Evolutionary conservation across 2,888 invertebrate genomes (phyloP).

Genomic region (Tanypteryx hageni): DNA sequence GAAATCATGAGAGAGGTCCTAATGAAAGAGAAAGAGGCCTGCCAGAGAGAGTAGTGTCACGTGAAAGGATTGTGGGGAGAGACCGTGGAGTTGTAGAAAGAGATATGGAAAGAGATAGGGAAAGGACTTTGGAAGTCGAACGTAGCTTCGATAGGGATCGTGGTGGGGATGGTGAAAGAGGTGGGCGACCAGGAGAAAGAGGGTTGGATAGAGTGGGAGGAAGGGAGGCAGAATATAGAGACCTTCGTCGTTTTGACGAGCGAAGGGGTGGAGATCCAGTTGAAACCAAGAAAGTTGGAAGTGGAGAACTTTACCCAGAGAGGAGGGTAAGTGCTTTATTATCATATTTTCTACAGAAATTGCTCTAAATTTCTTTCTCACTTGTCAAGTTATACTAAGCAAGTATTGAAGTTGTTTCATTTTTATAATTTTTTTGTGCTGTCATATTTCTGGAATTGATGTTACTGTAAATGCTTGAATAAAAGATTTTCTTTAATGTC

Average conservation of each 20-base stretch:
- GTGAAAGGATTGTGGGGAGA: not conserved
- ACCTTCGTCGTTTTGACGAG: constrained; percentile 32
- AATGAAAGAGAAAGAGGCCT: not conserved
- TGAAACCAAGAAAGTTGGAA: not conserved
- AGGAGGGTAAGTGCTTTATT: constrained; percentile 43
- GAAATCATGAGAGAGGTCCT: constrained; percentile 30
- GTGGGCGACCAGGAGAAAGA: constrained; percentile 30
- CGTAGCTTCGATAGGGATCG: constrained; percentile 38
- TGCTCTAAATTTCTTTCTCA: no score
- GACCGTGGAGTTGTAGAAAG: not conserved
- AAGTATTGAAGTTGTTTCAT: not conserved
- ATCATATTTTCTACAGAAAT: not conserved
- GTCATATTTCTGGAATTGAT: not conserved
- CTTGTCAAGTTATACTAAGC: no score
- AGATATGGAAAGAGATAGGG: constrained; percentile 35
- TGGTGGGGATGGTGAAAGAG: constrained; percentile 1
- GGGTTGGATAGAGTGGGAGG: not conserved
- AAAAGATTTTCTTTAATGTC: no score
- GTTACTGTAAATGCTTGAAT: no score
- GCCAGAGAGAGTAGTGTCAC: not conserved
- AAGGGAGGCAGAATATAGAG: constrained; percentile 30
- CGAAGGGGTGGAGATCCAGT: constrained; percentile 3
- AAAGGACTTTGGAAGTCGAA: constrained; percentile 1
- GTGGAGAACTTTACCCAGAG: constrained; percentile 37
- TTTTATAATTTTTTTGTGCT: no score